Percentiles rank a stretch among this genome's conserved stretches.
These are phyloP conservation scores for Ruditapes philippinarum DNA, from an alignment of 1,140 invertebrate species.

Conservation along the genomic window DNA sequence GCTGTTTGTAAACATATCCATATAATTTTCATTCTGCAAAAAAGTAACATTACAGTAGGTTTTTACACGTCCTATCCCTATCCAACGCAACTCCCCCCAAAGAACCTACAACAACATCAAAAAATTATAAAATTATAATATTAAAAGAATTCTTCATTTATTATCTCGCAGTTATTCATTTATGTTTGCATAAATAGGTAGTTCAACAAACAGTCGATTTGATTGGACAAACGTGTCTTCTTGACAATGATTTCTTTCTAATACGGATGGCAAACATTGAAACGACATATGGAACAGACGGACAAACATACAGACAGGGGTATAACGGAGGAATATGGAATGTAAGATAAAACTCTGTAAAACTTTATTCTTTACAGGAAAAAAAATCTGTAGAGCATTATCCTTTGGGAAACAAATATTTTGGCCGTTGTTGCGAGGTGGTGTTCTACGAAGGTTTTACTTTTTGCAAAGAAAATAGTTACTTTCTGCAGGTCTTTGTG, in stretches of 20 bases:
- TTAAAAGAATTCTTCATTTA: background rate
- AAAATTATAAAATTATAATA: background rate
- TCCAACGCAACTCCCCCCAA: background rate
- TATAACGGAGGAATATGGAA: slow-evolving; percentile 79
- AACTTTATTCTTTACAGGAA: too few relatives aligned
- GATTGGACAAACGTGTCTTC: slow-evolving; percentile 37
- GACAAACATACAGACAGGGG: slow-evolving; percentile 66
- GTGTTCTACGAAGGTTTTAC: too few relatives aligned
- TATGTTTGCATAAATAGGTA: background rate
- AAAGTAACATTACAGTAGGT: background rate
- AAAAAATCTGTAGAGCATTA: too few relatives aligned
- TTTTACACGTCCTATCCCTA: background rate
- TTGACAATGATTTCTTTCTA: slow-evolving; percentile 72
- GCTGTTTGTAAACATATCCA: background rate
- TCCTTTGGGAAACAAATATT: too few relatives aligned
- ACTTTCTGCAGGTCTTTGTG: too few relatives aligned
- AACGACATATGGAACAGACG: slow-evolving; percentile 68
- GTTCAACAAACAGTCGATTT: slow-evolving; percentile 44
- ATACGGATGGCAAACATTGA: slow-evolving; percentile 72
- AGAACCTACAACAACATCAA: background rate
- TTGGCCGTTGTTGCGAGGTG: too few relatives aligned
- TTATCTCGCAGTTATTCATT: background rate
- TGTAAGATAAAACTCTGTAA: too few relatives aligned
- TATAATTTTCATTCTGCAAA: background rate
- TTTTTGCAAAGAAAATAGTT: too few relatives aligned